Percentiles rank a stretch among this genome's conserved stretches.
These are phyloP conservation scores for Tineola bisselliella DNA, from an alignment of 2,888 invertebrate species.

Conservation along the genomic window DNA sequence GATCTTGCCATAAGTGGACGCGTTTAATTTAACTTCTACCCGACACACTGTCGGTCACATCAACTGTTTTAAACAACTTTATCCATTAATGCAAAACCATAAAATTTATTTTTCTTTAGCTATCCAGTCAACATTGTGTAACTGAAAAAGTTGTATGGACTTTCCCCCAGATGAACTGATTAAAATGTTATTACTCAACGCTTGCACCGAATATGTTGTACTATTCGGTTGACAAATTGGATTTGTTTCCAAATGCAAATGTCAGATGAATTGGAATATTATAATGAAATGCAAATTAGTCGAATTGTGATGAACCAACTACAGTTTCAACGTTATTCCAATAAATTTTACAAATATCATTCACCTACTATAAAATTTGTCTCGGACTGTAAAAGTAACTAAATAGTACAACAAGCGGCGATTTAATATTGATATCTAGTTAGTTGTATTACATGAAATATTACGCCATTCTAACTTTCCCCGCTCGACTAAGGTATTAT, in stretches of 20 bases:
- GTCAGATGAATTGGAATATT: not conserved
- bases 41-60: not conserved
- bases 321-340: too few species aligned
- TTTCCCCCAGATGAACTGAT: constrained; percentile 5
- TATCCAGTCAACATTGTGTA: not conserved
- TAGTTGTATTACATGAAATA: constrained; percentile 29
- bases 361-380: not conserved
- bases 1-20: constrained; percentile 33
- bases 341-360: not conserved
- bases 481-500: constrained; percentile 24
- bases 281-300: not conserved
- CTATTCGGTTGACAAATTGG: not conserved
- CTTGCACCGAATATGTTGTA: not conserved
- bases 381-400: not conserved
- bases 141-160: not conserved
- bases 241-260: not conserved
- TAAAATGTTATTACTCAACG: constrained; percentile 1
- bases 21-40: constrained; percentile 34
- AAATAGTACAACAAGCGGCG: not conserved
- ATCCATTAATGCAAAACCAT: not conserved
- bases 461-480: constrained; percentile 38
- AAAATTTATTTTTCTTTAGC: not conserved
- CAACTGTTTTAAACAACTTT: not conserved
- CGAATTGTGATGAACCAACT: too few species aligned
- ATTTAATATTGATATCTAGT: not conserved